Evolutionary conservation across 2,113 vertebrate genomes (phyloP).

Genomic region (Recurvirostra avosetta): DNA sequence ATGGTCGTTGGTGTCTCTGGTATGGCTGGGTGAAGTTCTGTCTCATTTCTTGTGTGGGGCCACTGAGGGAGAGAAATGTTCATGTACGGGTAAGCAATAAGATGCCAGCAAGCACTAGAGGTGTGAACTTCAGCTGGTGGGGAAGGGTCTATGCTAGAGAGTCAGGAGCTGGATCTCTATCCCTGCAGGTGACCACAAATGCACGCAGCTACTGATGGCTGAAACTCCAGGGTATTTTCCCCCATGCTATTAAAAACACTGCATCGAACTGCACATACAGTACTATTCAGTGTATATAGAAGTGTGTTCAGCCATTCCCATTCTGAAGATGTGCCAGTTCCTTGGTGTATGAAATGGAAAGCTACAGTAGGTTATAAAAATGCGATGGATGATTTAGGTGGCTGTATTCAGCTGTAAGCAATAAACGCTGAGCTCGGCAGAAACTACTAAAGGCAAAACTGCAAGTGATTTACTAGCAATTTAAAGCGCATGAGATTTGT

Average conservation of each 20-base stretch:
- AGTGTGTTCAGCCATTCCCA: slow-evolving; percentile 42
- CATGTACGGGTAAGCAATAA: neutral
- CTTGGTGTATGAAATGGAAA: slow-evolving; percentile 68
- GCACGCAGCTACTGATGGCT: neutral
- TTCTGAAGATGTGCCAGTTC: slow-evolving; percentile 64
- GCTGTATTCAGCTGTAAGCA: slow-evolving; percentile 76
- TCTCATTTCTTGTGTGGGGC: neutral
- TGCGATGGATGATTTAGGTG: slow-evolving; percentile 78
- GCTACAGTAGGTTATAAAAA: slow-evolving; percentile 76
- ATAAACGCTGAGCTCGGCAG: slow-evolving; percentile 80
- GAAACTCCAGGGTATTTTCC: neutral
- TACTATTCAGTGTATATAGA: neutral
- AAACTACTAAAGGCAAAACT: slow-evolving; percentile 76
- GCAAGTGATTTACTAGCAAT: slow-evolving; percentile 82
- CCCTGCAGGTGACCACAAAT: neutral
- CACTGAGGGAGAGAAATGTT: neutral
- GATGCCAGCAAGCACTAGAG: neutral
- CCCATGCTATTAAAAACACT: neutral
- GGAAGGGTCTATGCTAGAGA: neutral
- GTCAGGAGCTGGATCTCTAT: neutral
- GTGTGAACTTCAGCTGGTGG: neutral
- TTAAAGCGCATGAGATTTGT: slow-evolving; percentile 80
- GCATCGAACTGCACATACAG: neutral
- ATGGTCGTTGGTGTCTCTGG: rapidly evolving
- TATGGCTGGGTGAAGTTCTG: neutral